Percentiles rank a stretch among this genome's conserved stretches.
phyloP scores from a whole-genome alignment of 1,140 invertebrate genomes.

The Contarinia nasturtii region DNA sequence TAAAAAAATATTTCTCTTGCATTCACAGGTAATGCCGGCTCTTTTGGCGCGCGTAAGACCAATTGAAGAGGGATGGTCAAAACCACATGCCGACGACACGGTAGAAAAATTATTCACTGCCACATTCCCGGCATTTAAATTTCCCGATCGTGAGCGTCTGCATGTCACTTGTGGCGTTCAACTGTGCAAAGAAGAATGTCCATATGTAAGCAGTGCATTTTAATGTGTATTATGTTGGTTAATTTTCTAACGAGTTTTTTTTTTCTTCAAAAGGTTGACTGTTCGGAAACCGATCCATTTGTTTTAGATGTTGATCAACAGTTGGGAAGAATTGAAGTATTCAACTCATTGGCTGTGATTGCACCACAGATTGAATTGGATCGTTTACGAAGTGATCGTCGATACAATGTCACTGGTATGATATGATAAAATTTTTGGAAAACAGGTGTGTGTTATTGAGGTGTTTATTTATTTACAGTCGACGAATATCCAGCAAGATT shows the following conservation, averaged over 20 bases:
- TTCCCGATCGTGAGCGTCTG: conserved; percentile 50
- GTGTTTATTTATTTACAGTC: conserved; percentile 11
- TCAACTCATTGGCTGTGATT: conserved; percentile 57
- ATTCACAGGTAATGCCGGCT: conserved; percentile 20
- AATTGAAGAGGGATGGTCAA: conserved; percentile 23
- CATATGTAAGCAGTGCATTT: conserved; percentile 24
- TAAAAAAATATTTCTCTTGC: no score
- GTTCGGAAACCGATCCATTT: conserved; percentile 13
- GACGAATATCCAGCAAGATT: conserved; percentile 18
- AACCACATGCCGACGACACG: conserved; percentile 20
- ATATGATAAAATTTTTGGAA: neutral
- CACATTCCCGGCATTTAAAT: conserved; percentile 58
- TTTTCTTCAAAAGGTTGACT: conserved; percentile 23
- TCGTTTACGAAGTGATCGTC: conserved; percentile 18
- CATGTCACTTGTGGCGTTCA: conserved; percentile 46
- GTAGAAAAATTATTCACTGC: conserved; percentile 26
- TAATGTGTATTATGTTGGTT: neutral
- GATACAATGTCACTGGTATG: conserved; percentile 20
- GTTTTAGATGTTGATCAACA: conserved; percentile 15
- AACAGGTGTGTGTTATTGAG: neutral
- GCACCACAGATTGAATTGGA: conserved; percentile 52
- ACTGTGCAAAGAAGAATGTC: conserved; percentile 44
- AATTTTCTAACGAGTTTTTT: conserved; percentile 1
- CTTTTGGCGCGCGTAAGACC: conserved; percentile 14
- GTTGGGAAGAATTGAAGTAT: conserved; percentile 47